Evolutionary conservation across 2,113 vertebrate genomes (phyloP), one percentile per base, ranked within the genome.

Genomic region (Toxostoma redivivum): DNA sequence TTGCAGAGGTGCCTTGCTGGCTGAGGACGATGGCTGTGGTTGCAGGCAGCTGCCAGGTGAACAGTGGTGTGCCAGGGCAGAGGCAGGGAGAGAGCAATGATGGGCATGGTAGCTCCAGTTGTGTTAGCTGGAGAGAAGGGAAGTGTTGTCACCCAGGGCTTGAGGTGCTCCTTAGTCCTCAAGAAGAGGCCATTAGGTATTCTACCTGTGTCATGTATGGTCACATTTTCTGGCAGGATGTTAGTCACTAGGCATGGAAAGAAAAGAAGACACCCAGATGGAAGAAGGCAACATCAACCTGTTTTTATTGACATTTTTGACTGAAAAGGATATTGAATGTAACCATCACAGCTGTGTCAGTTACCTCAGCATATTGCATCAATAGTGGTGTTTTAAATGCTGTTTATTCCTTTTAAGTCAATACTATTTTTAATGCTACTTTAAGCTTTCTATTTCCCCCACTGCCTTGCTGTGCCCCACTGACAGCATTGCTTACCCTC

Each of bases 181-280:
- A 35, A 77, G 48, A 76, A 58, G n/a, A 45, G 4, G 5, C 2
- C 1, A 5, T 38, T 40, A 10, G 1, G 0, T 65, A 35, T 12
- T 11, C 24, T 74, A 7, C 20, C 7, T 3, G 1, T 48, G 6
- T 3, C 53, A 28, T 23, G 2, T 23, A 60, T 13, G 13, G 53
- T 6, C 25, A 18, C 0, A 1, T 66, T 82, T 79, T 80, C 51
- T 50, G 11, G 14, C 84, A 33, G 5, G 44, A 8, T 6, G 2
- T 35, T 80, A 7, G 15, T 53, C 31, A 53, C 16, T 23, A 44
- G 31, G 5, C 1, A 1, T 51, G 23, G n/a, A n/a, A 85, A 56
- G 10, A 5, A 7, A 74, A 57, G 61, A 24, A 62, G 16, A 40
- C 3, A 37, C 8, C 5, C 25, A 51, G 23, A 64, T 5, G 16